Evolutionary conservation across 1,140 invertebrate species (phyloP), one percentile per base, ranked within the genome.

Genomic region (Scaptomyza hsui): DNA sequence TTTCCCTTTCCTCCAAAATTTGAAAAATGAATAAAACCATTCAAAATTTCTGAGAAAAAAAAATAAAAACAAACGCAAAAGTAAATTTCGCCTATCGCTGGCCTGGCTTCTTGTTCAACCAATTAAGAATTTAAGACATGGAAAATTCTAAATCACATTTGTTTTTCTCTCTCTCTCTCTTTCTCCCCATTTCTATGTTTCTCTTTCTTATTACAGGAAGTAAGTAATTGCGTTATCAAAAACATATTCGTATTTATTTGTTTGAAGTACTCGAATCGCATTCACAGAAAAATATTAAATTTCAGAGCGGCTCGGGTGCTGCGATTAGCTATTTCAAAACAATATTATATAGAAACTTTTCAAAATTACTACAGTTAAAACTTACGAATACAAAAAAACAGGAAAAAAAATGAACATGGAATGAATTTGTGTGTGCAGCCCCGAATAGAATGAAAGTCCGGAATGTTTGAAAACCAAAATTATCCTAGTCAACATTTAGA

Each of bases 141-240:
- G 60, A 69, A 63, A 59, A 76, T 72, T 89, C 56, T 78, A 72
- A 83, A 83, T 70, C 79, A 73, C 42, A 67, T 70, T 61, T 72
- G 70, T 75, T 62, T 65, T 68, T 73, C 64, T 86, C 61, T 85
- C 67, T 85, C 68, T 76, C 60, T 85, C 65, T 83, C 67, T 75
- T 72, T 88, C 78, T 78, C 60, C 64, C 63, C 74, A 41, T 71
- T 73, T 63, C 65, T 75, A 39, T 69, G 49, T 81, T 61, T 83
- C 61, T 83, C 71, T 77, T 83, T 83, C 67, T 79, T 85, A 63
- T 89, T 88, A 71, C 83, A 89, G 83, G 83, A 89, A 89, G 83
- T 89, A 89, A 89, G 83, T 88, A 82, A 88, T 77, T 78, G 74
- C 70, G 82, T 86, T 70, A 71, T 49, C 55, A 49, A 86, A 86